phyloP scores from a whole-genome alignment of 2,888 invertebrate genomes.

The Choreutis nemorana region DNA sequence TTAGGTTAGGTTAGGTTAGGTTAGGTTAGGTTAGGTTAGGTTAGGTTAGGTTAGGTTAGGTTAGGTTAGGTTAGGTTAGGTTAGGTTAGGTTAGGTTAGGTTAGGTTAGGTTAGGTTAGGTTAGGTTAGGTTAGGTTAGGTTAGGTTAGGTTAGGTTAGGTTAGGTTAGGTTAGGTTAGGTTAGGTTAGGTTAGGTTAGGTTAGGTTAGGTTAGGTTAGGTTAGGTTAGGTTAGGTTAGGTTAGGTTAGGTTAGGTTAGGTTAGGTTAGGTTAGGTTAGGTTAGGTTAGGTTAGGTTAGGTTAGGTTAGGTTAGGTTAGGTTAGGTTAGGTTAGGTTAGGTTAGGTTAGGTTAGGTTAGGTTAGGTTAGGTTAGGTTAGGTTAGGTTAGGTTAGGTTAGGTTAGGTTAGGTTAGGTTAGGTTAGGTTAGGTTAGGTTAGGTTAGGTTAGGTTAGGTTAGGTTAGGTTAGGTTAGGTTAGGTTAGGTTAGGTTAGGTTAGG shows the following conservation, averaged over 20 bases:
- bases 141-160: too few species aligned
- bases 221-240: not conserved
- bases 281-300: slow-evolving; percentile 6
- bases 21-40: too few species aligned
- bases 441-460: slow-evolving; percentile 9
- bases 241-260: slow-evolving; percentile 1
- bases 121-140: too few species aligned
- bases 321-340: slow-evolving; percentile 7
- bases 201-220: not conserved
- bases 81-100: too few species aligned
- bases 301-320: slow-evolving; percentile 7
- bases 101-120: too few species aligned
- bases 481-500: slow-evolving; percentile 3
- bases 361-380: slow-evolving; percentile 10
- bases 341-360: slow-evolving; percentile 7
- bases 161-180: too few species aligned
- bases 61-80: too few species aligned
- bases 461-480: slow-evolving; percentile 3
- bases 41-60: too few species aligned
- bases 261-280: slow-evolving; percentile 6
- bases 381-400: slow-evolving; percentile 10
- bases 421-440: slow-evolving; percentile 11
- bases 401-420: slow-evolving; percentile 11
- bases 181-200: too few species aligned
- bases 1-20: too few species aligned